Conservation (phyloP, 1,140 invertebrate genomes). For the Protaetia brevitarsis region DNA sequence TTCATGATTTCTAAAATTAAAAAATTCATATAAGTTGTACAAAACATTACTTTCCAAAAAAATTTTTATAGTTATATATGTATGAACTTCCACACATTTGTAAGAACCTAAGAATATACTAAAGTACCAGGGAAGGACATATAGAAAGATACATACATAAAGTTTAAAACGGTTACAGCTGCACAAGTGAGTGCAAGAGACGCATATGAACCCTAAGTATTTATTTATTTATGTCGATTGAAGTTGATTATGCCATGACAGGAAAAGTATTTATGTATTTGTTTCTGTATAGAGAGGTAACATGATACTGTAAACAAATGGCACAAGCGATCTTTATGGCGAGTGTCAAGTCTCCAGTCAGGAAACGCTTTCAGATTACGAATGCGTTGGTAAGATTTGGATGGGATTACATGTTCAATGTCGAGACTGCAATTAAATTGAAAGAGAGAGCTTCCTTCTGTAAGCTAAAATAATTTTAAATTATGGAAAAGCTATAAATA, state of each 20-base stretch:
- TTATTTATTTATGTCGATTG: conserved; percentile 1
- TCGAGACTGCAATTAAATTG: not conserved
- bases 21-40: not conserved
- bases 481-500: too few species aligned
- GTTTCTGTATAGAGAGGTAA: not conserved
- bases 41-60: not conserved
- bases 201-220: not conserved
- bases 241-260: conserved; percentile 3
- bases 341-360: not conserved
- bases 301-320: conserved; percentile 3
- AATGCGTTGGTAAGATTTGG: not conserved
- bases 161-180: not conserved
- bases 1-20: too few species aligned
- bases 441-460: not conserved
- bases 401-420: not conserved
- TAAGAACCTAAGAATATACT: not conserved
- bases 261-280: conserved; percentile 11
- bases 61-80: too few species aligned
- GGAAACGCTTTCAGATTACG: conserved; percentile 1
- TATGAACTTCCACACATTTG: too few species aligned
- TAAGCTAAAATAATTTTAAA: too few species aligned
- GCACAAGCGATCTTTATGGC: not conserved
- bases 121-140: not conserved
- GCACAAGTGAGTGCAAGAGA: not conserved
- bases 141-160: too few species aligned